Percentiles rank a stretch among this genome's conserved stretches.
phyloP scores from a whole-genome alignment of 2,113 vertebrate species.

The Fregetta grallaria region DNA sequence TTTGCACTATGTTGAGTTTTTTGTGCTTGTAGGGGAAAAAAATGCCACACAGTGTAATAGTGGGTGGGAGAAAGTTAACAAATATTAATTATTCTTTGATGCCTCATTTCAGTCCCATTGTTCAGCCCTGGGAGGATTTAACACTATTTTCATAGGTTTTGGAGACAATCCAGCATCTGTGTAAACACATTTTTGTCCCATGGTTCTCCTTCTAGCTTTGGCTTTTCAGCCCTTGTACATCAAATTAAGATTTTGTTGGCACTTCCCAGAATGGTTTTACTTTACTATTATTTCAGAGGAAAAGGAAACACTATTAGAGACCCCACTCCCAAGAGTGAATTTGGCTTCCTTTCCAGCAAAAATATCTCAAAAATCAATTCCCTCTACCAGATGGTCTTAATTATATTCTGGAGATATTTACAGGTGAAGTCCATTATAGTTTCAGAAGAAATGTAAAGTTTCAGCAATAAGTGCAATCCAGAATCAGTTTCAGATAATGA shows the following conservation, averaged over 20 bases:
- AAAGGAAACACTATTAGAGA: conserved; percentile 26
- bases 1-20: neutral
- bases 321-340: neutral
- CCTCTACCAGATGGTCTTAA: neutral
- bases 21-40: neutral
- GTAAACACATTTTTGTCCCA: conserved; percentile 6
- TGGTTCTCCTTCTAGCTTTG: conserved; percentile 19
- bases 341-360: conserved; percentile 38
- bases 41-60: neutral
- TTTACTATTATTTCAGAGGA: conserved; percentile 43
- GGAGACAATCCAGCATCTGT: conserved; percentile 38
- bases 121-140: neutral
- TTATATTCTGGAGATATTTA: neutral
- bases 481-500: neutral
- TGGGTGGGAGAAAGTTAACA: neutral
- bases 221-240: neutral
- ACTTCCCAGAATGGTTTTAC: conserved; percentile 20
- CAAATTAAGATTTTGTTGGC: conserved; percentile 30
- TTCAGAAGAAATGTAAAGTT: neutral
- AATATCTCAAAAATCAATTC: conserved; percentile 7
- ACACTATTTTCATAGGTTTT: neutral
- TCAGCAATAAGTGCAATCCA: neutral
- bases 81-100: conserved; percentile 11
- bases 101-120: conserved; percentile 10
- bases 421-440: neutral